Percentiles rank a stretch among this genome's conserved stretches.
These are phyloP conservation scores for Latrodectus geometricus DNA, from an alignment of 1,140 invertebrate species.

Conservation along the genomic window DNA sequence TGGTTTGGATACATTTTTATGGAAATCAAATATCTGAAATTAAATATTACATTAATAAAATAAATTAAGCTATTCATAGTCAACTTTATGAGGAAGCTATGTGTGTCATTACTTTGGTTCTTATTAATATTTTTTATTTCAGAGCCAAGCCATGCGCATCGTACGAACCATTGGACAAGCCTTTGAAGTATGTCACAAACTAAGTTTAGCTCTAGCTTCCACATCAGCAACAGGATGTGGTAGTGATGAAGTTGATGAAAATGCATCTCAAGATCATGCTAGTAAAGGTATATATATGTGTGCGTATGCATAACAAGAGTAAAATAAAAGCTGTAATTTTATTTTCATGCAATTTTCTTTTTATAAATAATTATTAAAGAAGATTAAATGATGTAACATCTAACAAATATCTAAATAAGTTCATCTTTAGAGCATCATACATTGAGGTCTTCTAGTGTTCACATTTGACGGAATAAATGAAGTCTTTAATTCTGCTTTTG, in stretches of 20 bases:
- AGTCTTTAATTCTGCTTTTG: no score
- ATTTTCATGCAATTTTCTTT: not conserved
- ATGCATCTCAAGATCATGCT: slow-evolving; percentile 6
- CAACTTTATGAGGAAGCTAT: no score
- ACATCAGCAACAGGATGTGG: not conserved
- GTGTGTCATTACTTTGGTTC: no score
- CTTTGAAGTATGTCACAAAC: slow-evolving; percentile 98
- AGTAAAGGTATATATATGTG: slow-evolving; percentile 9
- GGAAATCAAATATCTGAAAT: no score
- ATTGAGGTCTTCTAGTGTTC: no score
- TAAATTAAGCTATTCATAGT: no score
- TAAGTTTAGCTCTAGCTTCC: slow-evolving; percentile 65
- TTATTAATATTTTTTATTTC: slow-evolving; percentile 68
- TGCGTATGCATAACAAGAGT: no score
- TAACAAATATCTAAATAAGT: no score
- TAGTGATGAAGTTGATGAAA: slow-evolving; percentile 45
- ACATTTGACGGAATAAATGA: no score
- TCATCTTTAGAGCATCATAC: no score
- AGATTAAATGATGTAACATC: not conserved
- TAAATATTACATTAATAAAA: no score
- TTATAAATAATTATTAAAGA: not conserved
- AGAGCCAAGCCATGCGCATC: slow-evolving; percentile 98
- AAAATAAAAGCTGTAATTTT: not conserved
- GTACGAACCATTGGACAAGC: slow-evolving; percentile 98
- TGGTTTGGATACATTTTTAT: no score